Evolutionary conservation across 1,140 invertebrate species (phyloP).

Genomic region (Venturia canescens): DNA sequence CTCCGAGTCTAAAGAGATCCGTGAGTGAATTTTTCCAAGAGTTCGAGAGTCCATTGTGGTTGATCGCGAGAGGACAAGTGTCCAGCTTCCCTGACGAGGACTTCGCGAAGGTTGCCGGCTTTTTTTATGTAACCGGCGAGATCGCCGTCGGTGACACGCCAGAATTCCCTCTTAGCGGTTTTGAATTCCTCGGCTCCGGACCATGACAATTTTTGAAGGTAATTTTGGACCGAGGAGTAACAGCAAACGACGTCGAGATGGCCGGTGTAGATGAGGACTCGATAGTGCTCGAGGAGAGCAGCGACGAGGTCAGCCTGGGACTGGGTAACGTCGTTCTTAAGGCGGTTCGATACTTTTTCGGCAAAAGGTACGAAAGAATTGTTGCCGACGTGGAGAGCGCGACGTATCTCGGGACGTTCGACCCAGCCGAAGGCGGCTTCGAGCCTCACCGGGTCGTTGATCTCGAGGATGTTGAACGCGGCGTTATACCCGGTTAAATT

Average conservation of each 20-base stretch:
- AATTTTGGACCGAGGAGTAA: constrained; percentile 86
- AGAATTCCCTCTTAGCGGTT: constrained; percentile 81
- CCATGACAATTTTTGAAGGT: constrained; percentile 84
- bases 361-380: constrained; percentile 80
- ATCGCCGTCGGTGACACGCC: constrained; percentile 83
- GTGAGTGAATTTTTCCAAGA: constrained; percentile 86
- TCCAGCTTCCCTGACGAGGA: constrained; percentile 88
- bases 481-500: constrained; percentile 88
- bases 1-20: no score
- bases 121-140: constrained; percentile 88
- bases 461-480: constrained; percentile 78
- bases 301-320: constrained; percentile 86
- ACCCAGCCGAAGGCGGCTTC: constrained; percentile 79
- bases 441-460: constrained; percentile 73
- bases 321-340: constrained; percentile 89
- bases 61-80: constrained; percentile 92
- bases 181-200: constrained; percentile 81
- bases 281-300: constrained; percentile 83
- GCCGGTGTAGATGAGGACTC: constrained; percentile 87
- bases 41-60: constrained; percentile 85
- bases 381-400: constrained; percentile 90
- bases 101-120: constrained; percentile 84
- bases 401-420: constrained; percentile 79
- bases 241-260: constrained; percentile 91
- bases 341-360: constrained; percentile 80